A percentile compares a stretch with the other conserved stretches of the same genome.
Evolutionary conservation across 2,113 vertebrate species (phyloP).

Genomic region (Syngnathus scovelli): DNA sequence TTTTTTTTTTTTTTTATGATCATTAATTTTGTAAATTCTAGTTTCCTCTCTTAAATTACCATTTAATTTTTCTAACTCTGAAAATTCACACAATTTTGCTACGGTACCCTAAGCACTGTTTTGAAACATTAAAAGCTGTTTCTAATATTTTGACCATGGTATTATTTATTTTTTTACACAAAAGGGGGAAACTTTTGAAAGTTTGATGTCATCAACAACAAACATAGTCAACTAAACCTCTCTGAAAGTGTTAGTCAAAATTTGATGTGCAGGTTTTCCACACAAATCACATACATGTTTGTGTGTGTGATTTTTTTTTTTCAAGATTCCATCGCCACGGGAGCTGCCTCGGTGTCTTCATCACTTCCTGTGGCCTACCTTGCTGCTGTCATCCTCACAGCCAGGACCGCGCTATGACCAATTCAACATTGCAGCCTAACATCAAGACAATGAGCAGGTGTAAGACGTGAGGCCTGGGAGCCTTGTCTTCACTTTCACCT

Average conservation of each 20-base stretch:
- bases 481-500: conserved; percentile 27
- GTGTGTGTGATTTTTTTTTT: conserved; percentile 16
- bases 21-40: no score
- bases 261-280: neutral
- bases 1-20: no score
- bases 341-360: conserved; percentile 75
- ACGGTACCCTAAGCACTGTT: no score
- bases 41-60: no score
- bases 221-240: neutral
- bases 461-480: conserved; percentile 39
- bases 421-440: conserved; percentile 27
- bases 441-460: conserved; percentile 40
- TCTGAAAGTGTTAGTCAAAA: neutral
- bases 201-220: neutral
- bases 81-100: no score
- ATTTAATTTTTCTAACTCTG: no score
- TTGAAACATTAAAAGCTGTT: no score
- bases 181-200: neutral
- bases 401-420: conserved; percentile 73
- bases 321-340: conserved; percentile 78
- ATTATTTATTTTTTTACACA: neutral
- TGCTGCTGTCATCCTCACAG: conserved; percentile 82
- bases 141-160: neutral
- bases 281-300: no score
- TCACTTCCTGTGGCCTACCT: conserved; percentile 74